Evolutionary conservation across 2,888 invertebrate species (phyloP).

Genomic region (Tridacna gigas): DNA sequence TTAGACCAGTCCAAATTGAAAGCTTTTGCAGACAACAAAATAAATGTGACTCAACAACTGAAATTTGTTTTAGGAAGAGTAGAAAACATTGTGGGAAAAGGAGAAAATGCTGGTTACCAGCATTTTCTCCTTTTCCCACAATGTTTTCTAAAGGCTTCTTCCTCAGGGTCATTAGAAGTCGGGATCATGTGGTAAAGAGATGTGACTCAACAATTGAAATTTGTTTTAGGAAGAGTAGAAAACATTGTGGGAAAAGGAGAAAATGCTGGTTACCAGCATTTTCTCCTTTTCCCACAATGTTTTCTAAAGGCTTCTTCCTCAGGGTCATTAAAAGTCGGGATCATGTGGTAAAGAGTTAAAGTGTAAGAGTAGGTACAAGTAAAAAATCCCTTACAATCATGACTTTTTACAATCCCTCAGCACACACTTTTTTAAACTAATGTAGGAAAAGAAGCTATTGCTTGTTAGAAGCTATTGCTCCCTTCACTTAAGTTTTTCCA

Average conservation of each 20-base stretch:
- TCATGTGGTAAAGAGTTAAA: neutral
- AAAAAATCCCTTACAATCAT: no score
- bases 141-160: neutral
- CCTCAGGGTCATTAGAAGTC: neutral
- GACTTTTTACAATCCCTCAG: no score
- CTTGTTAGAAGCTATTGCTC: no score
- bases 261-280: neutral
- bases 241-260: neutral
- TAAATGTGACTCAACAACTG: no score
- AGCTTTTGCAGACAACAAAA: no score
- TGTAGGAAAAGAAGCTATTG: no score
- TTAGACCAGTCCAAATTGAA: no score
- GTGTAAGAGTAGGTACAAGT: neutral
- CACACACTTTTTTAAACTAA: no score
- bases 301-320: neutral
- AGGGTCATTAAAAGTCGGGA: neutral
- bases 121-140: neutral
- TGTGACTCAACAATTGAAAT: neutral
- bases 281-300: neutral
- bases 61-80: neutral
- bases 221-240: neutral
- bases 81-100: neutral
- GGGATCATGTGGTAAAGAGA: neutral
- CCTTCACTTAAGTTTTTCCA: no score
- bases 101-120: no score